phyloP scores from a whole-genome alignment of 2,888 invertebrate species.

The Ctenicera cuprea region DNA sequence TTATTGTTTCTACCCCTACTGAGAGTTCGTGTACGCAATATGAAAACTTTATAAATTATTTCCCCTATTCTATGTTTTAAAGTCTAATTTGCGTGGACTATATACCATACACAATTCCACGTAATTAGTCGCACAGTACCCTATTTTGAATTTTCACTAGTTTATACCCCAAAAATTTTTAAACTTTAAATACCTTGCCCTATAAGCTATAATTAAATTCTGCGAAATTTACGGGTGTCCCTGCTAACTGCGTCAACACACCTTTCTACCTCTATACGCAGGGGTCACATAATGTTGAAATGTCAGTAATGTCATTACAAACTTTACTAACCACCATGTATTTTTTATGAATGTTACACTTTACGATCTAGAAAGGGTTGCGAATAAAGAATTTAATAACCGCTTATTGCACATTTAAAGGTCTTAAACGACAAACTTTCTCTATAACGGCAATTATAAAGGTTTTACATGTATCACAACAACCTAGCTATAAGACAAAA shows the following conservation, averaged over 20 bases:
- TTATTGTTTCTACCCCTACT: too few relatives aligned
- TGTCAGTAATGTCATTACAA: conserved; percentile 58
- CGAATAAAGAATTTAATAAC: conserved; percentile 45
- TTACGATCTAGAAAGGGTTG: conserved; percentile 46
- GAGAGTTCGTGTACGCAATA: too few relatives aligned
- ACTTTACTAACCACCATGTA: conserved; percentile 59
- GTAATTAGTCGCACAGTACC: neutral
- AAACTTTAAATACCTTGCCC: conserved; percentile 22
- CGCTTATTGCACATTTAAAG: conserved; percentile 38
- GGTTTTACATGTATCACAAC: conserved; percentile 21
- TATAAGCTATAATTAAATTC: conserved; percentile 49
- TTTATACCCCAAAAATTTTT: conserved; percentile 30
- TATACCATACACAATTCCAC: neutral
- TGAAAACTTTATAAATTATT: too few relatives aligned
- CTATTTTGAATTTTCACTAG: conserved; percentile 25
- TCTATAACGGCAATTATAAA: conserved; percentile 15
- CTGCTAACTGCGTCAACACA: conserved; percentile 56
- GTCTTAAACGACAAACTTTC: conserved; percentile 41
- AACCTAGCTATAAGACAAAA: neutral
- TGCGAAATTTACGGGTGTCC: conserved; percentile 55
- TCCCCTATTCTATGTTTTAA: too few relatives aligned
- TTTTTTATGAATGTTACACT: conserved; percentile 58
- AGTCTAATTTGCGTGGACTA: too few relatives aligned
- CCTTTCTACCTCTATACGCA: conserved; percentile 55
- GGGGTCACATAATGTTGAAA: conserved; percentile 59